Conservation (phyloP, 2,797 vertebrate species). For the Chrysocyon brachyurus region DNA sequence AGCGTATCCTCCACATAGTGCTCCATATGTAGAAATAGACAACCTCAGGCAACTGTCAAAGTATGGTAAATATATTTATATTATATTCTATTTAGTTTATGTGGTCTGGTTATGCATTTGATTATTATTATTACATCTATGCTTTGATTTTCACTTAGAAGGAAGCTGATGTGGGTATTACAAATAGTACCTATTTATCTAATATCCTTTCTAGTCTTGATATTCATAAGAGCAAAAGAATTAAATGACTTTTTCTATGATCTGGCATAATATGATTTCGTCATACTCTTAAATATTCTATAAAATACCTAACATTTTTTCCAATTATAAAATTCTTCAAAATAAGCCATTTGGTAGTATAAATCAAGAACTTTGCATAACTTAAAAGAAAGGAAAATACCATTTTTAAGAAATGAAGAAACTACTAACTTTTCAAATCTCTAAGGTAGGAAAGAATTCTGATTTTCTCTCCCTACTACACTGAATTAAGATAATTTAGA, state of each 20-base stretch:
- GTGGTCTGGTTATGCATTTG: not conserved
- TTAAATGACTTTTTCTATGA: not conserved
- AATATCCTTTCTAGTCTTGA: not conserved
- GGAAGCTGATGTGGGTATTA: not conserved
- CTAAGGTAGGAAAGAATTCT: not conserved
- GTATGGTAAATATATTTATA: not conserved
- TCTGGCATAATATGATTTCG: not conserved
- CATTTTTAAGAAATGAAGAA: not conserved
- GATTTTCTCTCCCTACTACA: not conserved
- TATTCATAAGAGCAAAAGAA: not conserved
- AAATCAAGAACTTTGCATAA: not conserved
- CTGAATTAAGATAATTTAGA: not conserved
- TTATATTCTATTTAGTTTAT: not conserved
- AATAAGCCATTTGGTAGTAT: not conserved
- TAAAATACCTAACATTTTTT: not conserved
- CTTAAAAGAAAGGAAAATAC: not conserved
- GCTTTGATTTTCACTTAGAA: not conserved
- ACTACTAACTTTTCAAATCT: not conserved
- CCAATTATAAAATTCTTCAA: not conserved
- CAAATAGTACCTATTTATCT: not conserved
- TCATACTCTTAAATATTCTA: not conserved
- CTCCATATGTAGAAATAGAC: not conserved
- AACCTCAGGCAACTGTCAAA: not conserved
- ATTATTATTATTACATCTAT: not conserved
- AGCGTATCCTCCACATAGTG: not conserved